Base-by-base conservation (phyloP, 2,888 invertebrate genomes). In the Eilema depressum region DNA sequence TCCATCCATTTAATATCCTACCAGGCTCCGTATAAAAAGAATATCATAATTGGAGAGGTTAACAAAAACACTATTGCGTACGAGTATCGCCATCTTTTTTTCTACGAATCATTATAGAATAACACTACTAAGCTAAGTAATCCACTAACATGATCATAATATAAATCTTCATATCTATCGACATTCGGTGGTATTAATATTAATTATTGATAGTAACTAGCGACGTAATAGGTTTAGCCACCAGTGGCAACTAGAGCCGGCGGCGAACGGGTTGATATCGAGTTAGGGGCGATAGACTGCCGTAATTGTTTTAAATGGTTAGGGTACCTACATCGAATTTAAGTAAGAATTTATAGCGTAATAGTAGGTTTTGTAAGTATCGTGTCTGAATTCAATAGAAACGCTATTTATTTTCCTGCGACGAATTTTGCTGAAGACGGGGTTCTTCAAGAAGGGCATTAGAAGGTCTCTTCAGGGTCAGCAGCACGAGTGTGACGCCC, bases 211-310 rank as follows among this genome's bases (percentile, higher is more conserved):
- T 62, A 69, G 71, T 70, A 77, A 78, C 80, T 73, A 71, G 71
- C 72, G 69, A 71, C 71, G 68, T 80, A 82, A 81, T 82, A 63
- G 69, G 41, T 73, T 82, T 82, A 74, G 75, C 73, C 76, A 82
- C 77, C 74, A 63, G 71, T 75, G 63, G 70, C 76, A 64, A 72
- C 73, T 70, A 70, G 63, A 75, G 70, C 70, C 73, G 70, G 30
- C 66, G 75, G 71, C 75, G 75, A 74, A 73, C 69, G 41, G 70
- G 68, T 59, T 60, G 56, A 37, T 75, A 77, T 75, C 68, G 65
- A 66, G 63, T 76, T 79, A 78, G 5, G 66, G 63, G 26, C 47
- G 68, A 20, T 59, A 69, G 59, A 68, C 70, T 60, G 73, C 62
- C 66, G n/a, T 72, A 76, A 81, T 79, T 73, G 70, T 66, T 77